Conservation (phyloP, 2,113 vertebrate genomes). For the Aptenodytes forsteri region DNA sequence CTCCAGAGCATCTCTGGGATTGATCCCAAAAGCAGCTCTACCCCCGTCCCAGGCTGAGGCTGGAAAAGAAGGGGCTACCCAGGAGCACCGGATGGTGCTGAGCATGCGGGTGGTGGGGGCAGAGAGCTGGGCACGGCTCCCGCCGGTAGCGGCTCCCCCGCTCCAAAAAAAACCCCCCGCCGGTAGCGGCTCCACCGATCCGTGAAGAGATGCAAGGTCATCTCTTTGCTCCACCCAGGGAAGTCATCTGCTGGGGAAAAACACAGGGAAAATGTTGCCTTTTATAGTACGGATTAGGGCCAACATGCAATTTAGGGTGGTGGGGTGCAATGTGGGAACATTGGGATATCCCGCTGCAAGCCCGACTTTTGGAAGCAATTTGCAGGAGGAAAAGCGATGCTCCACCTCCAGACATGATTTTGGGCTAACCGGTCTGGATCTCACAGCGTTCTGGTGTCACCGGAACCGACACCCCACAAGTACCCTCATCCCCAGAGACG, state of each 20-base stretch:
- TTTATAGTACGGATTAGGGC: neutral
- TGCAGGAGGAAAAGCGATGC: neutral
- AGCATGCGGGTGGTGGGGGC: accelerated
- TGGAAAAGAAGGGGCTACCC: neutral
- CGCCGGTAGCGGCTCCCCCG: neutral
- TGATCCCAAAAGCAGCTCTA: neutral
- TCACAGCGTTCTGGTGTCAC: neutral
- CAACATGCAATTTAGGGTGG: neutral
- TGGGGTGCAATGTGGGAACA: neutral
- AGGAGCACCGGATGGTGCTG: neutral
- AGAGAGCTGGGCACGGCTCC: neutral
- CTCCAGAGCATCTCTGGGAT: neutral
- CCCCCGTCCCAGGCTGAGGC: neutral
- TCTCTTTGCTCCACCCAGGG: neutral
- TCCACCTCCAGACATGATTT: neutral
- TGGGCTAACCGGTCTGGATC: accelerated
- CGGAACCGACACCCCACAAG: neutral
- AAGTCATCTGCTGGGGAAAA: neutral
- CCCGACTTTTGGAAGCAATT: neutral
- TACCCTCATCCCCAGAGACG: neutral
- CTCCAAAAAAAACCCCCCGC: too few relatives aligned
- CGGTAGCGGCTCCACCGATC: neutral
- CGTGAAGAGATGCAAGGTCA: neutral
- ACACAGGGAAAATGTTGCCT: accelerated
- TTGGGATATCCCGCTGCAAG: neutral